These are phyloP conservation scores for Pterobdella sp. DNA, from an alignment of 2,888 invertebrate genomes.

Conservation along the genomic window DNA sequence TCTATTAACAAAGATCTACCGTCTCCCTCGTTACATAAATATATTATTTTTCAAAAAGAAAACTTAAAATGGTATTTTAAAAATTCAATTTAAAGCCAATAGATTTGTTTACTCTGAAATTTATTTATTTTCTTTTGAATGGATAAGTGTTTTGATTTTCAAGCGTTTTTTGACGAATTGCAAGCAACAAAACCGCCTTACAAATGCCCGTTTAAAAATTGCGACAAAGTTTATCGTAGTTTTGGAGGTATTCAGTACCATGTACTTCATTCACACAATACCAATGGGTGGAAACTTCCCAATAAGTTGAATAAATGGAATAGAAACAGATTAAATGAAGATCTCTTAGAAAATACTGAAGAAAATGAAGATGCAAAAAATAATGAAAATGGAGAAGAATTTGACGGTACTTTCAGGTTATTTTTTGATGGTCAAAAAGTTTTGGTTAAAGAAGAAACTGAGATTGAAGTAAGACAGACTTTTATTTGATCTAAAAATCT, in stretches of 20 bases:
- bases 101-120: not conserved
- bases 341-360: not conserved
- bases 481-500: too few species aligned
- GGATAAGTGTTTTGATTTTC: slow-evolving; percentile 64
- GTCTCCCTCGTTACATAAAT: slow-evolving; percentile 14
- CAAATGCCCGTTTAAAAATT: slow-evolving; percentile 74
- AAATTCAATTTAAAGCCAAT: too few species aligned
- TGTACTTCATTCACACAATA: slow-evolving; percentile 74
- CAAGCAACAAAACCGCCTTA: slow-evolving; percentile 75
- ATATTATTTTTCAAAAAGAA: slow-evolving; percentile 15
- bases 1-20: slow-evolving; percentile 8
- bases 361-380: slow-evolving; percentile 13
- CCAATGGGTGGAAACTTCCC: slow-evolving; percentile 53
- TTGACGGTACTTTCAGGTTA: not conserved
- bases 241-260: slow-evolving; percentile 78
- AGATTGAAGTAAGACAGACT: not conserved
- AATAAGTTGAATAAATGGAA: not conserved
- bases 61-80: not conserved
- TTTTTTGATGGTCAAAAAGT: not conserved
- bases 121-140: too few species aligned
- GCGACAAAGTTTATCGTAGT: slow-evolving; percentile 77
- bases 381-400: slow-evolving; percentile 5
- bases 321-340: slow-evolving; percentile 4
- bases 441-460: not conserved
- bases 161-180: slow-evolving; percentile 75